Percentiles rank a stretch among this genome's conserved stretches.
Evolutionary conservation across 2,888 invertebrate genomes (phyloP).

Genomic region (Dromius quadrimaculatus): DNA sequence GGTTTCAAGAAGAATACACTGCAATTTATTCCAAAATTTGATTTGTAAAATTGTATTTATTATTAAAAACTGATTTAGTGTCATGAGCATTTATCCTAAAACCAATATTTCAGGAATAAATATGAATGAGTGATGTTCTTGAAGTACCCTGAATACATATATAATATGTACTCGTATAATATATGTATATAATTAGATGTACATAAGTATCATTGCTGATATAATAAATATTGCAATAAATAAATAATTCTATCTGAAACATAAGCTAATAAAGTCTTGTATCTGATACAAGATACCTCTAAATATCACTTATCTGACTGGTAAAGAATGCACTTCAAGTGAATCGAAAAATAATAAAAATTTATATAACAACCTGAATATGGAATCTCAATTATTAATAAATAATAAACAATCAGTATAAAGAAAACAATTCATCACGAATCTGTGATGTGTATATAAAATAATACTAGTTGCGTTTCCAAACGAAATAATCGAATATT

Average conservation of each 20-base stretch:
- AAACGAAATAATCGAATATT: conserved; percentile 23
- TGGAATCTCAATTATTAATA: conserved; percentile 31
- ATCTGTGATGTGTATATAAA: conserved; percentile 19
- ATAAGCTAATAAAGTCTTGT: conserved; percentile 48
- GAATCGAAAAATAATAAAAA: conserved; percentile 48
- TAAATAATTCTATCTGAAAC: conserved; percentile 51
- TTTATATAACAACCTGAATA: conserved; percentile 33
- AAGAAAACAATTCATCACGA: conserved; percentile 35
- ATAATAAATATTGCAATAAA: conserved; percentile 52
- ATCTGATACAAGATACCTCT: conserved; percentile 48
- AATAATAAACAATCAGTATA: conserved; percentile 52
- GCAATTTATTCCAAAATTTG: too few species aligned
- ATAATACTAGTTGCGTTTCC: conserved; percentile 24
- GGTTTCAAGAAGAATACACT: too few species aligned
- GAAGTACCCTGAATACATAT: conserved; percentile 49
- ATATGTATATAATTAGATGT: conserved; percentile 50
- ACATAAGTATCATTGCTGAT: conserved; percentile 52
- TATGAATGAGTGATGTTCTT: too few species aligned
- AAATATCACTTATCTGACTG: conserved; percentile 52
- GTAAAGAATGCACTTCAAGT: conserved; percentile 52
- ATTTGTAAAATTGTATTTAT: neutral
- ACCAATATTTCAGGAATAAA: too few species aligned
- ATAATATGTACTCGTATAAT: conserved; percentile 52
- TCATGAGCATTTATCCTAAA: too few species aligned
- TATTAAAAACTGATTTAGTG: too few species aligned